phyloP scores from a whole-genome alignment of 1,140 invertebrate species.

The Sitophilus oryzae region DNA sequence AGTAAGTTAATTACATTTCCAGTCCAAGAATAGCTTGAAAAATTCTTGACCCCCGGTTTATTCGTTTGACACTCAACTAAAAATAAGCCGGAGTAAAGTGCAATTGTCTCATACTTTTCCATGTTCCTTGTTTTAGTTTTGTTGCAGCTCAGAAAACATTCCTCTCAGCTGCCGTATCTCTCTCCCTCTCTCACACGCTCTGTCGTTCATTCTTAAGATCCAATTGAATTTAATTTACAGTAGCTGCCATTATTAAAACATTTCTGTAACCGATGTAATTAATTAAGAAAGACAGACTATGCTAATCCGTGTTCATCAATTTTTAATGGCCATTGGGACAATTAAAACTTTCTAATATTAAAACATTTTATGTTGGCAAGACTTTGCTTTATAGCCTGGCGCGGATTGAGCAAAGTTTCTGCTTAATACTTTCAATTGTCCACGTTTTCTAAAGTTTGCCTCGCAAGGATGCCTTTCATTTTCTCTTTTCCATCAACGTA shows the following conservation, averaged over 20 bases:
- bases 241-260: constrained; percentile 19
- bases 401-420: constrained; percentile 28
- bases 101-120: constrained; percentile 29
- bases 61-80: constrained; percentile 31
- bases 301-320: constrained; percentile 39
- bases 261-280: constrained; percentile 28
- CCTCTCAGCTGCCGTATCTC: background rate
- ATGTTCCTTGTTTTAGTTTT: constrained; percentile 7
- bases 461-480: constrained; percentile 22
- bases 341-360: constrained; percentile 41
- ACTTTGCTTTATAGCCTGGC: constrained; percentile 31
- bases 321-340: constrained; percentile 38
- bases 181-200: constrained; percentile 11
- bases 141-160: constrained; percentile 4
- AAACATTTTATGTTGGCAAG: constrained; percentile 33
- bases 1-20: constrained; percentile 31
- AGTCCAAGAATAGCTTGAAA: constrained; percentile 29
- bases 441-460: constrained; percentile 32
- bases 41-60: constrained; percentile 33
- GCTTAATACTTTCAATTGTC: constrained; percentile 37
- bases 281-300: constrained; percentile 33
- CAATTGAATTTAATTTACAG: constrained; percentile 26
- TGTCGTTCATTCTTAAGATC: constrained; percentile 6
- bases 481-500: constrained; percentile 16
- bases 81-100: constrained; percentile 30